phyloP scores from a whole-genome alignment of 2,113 vertebrate species.

The Ophthalmolycus amberensis region DNA sequence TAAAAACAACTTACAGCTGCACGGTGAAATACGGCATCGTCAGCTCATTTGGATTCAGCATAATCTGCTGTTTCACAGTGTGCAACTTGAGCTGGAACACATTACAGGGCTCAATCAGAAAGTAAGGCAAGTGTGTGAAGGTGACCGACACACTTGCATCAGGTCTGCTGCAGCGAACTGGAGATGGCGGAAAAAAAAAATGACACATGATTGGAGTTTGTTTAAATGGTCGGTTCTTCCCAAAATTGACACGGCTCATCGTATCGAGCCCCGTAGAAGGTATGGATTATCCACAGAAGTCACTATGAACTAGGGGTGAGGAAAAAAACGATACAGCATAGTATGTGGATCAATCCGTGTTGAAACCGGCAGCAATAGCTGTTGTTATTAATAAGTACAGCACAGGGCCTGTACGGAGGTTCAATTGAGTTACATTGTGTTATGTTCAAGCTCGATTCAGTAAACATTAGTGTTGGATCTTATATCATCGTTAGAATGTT shows the following conservation, averaged over 20 bases:
- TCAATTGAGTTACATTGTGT: too few species aligned
- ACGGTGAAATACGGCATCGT: constrained; percentile 7
- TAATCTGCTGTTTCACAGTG: constrained; percentile 30
- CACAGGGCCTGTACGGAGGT: too few species aligned
- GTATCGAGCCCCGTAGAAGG: neutral
- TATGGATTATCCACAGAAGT: neutral
- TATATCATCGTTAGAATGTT: too few species aligned
- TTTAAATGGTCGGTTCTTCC: neutral
- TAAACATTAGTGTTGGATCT: neutral
- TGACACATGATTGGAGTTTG: neutral
- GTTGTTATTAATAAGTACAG: neutral
- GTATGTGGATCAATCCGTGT: neutral
- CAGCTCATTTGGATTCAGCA: constrained; percentile 27
- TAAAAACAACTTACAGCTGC: constrained; percentile 18
- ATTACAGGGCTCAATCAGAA: constrained; percentile 26
- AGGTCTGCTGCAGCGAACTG: constrained; percentile 17
- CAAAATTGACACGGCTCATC: neutral
- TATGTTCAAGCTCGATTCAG: too few species aligned
- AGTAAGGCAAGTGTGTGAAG: constrained; percentile 45
- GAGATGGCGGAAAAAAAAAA: neutral
- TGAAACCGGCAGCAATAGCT: neutral
- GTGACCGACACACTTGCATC: constrained; percentile 55
- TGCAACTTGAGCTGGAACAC: constrained; percentile 23
- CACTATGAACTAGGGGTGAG: neutral
- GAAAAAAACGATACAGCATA: too few species aligned